phyloP scores from a whole-genome alignment of 1,140 invertebrate genomes.

The Odontomachus brunneus region DNA sequence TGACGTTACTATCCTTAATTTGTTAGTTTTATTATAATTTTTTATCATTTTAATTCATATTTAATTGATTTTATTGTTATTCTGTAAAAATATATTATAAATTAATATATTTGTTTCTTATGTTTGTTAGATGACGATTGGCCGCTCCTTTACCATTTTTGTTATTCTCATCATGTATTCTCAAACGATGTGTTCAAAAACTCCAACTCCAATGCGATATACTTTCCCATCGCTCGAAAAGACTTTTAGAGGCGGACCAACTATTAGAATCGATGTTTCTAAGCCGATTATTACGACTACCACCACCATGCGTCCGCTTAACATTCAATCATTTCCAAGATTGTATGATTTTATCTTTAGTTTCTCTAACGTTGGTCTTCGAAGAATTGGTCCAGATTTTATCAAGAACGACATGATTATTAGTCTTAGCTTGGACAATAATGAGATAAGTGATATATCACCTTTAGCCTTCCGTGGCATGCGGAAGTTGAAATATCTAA shows the following conservation, averaged over 20 bases:
- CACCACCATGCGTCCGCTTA: no score
- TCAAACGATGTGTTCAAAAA: no score
- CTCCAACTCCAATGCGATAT: no score
- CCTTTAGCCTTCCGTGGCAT: slow-evolving; percentile 73
- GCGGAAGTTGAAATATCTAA: slow-evolving; percentile 74
- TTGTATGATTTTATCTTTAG: slow-evolving; percentile 64
- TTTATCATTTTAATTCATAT: background rate
- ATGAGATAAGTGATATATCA: slow-evolving; percentile 75
- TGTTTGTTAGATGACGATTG: slow-evolving; percentile 18
- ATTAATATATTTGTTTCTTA: background rate
- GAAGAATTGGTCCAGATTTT: slow-evolving; percentile 72
- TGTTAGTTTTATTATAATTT: background rate
- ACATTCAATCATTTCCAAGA: no score
- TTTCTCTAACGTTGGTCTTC: slow-evolving; percentile 68
- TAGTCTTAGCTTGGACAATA: slow-evolving; percentile 76
- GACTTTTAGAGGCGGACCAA: no score
- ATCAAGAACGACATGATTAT: slow-evolving; percentile 70
- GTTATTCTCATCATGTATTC: background rate
- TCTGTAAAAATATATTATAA: slow-evolving; percentile 5
- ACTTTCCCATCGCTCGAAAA: no score
- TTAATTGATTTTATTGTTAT: background rate
- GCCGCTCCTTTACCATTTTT: background rate
- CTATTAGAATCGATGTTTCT: no score
- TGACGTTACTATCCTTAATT: background rate
- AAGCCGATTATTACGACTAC: no score